Evolutionary conservation across 2,888 invertebrate species (phyloP).

Genomic region (Eubasilissa splendida): DNA sequence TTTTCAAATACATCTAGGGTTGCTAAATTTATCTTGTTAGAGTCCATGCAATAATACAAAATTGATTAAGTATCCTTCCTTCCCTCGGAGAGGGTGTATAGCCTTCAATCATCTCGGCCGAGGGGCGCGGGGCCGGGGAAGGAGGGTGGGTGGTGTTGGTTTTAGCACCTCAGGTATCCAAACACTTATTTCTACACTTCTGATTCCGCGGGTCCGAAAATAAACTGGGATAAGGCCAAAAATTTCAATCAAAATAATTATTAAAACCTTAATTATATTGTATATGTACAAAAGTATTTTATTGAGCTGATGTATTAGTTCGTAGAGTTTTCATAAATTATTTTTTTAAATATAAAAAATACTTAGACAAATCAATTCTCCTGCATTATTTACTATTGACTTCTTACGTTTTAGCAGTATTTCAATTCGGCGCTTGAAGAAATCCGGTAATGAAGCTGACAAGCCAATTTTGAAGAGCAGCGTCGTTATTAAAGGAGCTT

Average conservation of each 20-base stretch:
- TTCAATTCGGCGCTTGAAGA: no score
- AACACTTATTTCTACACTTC: slow-evolving; percentile 30
- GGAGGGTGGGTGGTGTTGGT: slow-evolving; percentile 51
- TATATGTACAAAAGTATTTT: no score
- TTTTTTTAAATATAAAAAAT: no score
- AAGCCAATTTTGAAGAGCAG: no score
- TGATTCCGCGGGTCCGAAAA: background rate
- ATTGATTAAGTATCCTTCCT: slow-evolving; percentile 1
- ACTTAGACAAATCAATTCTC: no score
- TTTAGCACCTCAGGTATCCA: slow-evolving; percentile 57
- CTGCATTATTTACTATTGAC: no score
- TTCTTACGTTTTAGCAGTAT: no score
- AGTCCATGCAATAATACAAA: background rate
- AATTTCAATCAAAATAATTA: background rate
- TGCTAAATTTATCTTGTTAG: background rate
- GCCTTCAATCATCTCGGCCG: slow-evolving; percentile 10
- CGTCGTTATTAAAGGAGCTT: no score
- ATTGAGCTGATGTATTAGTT: no score
- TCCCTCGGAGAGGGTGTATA: background rate
- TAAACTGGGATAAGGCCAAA: background rate
- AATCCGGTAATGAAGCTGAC: no score
- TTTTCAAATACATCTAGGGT: background rate
- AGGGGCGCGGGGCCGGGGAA: background rate
- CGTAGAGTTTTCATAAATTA: no score
- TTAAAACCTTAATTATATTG: no score